A percentile compares a stretch with the other conserved stretches of the same genome.
Conservation (phyloP, 2,113 vertebrate genomes). For the Trogon melanurus region DNA sequence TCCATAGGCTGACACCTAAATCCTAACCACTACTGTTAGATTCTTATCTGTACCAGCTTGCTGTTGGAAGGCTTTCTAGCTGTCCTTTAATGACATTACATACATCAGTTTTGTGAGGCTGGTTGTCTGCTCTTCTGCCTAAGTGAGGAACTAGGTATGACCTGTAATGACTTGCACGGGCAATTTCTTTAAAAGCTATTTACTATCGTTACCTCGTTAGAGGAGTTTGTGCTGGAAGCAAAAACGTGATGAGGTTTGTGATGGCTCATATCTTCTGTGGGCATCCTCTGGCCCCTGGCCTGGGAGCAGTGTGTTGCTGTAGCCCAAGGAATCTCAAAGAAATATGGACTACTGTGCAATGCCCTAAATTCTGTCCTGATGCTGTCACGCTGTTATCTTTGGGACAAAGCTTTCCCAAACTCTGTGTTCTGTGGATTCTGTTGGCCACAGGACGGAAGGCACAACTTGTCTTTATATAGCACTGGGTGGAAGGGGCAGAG, state of each 20-base stretch:
- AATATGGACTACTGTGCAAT: neutral
- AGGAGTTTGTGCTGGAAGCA: neutral
- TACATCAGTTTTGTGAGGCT: neutral
- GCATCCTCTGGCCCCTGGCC: neutral
- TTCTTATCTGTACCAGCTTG: neutral
- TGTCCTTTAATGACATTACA: neutral
- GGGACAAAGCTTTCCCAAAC: neutral
- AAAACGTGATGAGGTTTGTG: neutral
- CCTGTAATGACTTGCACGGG: neutral
- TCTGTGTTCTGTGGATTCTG: neutral
- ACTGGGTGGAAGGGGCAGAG: neutral
- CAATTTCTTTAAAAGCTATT: neutral
- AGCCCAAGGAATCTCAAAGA: neutral
- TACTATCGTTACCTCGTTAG: neutral
- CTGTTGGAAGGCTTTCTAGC: neutral
- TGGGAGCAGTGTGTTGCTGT: neutral
- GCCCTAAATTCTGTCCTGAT: neutral
- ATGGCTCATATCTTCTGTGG: neutral
- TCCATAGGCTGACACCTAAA: neutral
- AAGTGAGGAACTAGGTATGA: neutral
- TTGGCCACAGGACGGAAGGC: neutral
- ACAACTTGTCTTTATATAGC: neutral
- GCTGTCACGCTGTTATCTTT: neutral
- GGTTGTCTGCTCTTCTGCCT: neutral
- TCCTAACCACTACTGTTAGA: neutral